Conservation (phyloP, 2,888 invertebrate species). For the Diaperis boleti region DNA sequence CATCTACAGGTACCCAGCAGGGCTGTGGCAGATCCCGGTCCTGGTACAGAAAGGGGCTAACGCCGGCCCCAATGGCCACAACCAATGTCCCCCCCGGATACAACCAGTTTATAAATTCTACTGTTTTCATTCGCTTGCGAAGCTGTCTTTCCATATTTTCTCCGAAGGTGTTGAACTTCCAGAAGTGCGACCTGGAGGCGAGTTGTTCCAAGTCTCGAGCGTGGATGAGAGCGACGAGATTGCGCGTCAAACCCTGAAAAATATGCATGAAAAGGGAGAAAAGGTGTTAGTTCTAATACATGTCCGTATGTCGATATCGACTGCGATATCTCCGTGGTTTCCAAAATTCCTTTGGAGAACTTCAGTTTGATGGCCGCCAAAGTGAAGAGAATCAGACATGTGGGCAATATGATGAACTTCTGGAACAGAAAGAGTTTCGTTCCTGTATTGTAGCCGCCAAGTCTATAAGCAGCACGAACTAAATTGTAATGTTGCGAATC, state of each 20-base stretch:
- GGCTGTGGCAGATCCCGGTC: not conserved
- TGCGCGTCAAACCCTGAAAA: not conserved
- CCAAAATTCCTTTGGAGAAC: not conserved
- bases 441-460: not conserved
- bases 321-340: not conserved
- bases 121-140: not conserved
- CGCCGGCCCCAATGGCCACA: not conserved
- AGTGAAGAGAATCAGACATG: not conserved
- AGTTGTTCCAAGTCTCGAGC: too few relatives aligned
- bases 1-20: not conserved
- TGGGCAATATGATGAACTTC: not conserved
- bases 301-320: not conserved
- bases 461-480: too few relatives aligned
- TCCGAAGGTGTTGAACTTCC: not conserved
- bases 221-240: too few relatives aligned
- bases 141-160: not conserved
- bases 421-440: not conserved
- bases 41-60: not conserved
- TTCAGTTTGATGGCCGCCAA: not conserved
- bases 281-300: not conserved
- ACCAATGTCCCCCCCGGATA: not conserved
- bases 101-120: too few relatives aligned
- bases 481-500: too few relatives aligned
- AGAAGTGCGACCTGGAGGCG: not conserved
- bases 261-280: not conserved